Conservation (phyloP, 2,113 vertebrate species). For the Theropithecus gelada region DNA sequence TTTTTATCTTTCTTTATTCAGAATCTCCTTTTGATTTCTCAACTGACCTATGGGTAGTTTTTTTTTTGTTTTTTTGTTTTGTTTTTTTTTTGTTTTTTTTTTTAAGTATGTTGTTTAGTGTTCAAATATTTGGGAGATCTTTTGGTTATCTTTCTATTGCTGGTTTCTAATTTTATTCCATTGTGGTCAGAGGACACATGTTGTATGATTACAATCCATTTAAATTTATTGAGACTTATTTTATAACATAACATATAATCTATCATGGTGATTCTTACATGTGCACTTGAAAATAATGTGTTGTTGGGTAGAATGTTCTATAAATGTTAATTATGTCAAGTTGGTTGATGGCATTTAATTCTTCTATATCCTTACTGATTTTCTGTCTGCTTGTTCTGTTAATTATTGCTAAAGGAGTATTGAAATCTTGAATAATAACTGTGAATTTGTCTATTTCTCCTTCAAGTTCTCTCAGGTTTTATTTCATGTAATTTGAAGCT, state of each 20-base stretch:
- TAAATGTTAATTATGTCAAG: slow-evolving; percentile 37
- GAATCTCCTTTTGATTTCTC: slow-evolving; percentile 32
- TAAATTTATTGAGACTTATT: background rate
- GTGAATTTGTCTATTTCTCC: background rate
- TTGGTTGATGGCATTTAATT: slow-evolving; percentile 17
- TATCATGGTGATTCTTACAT: background rate
- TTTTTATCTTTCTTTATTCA: slow-evolving; percentile 44
- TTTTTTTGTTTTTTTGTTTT: background rate
- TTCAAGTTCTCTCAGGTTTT: background rate
- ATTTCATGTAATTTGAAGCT: background rate
- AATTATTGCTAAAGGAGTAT: slow-evolving; percentile 26
- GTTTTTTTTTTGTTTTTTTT: background rate
- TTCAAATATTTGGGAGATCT: background rate
- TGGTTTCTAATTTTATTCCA: slow-evolving; percentile 26
- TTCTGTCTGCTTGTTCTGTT: slow-evolving; percentile 50
- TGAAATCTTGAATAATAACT: slow-evolving; percentile 40
- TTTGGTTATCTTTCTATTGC: slow-evolving; percentile 9
- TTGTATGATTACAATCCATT: background rate
- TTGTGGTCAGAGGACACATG: background rate
- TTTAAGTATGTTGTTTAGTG: background rate
- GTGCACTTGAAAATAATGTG: background rate
- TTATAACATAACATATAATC: slow-evolving; percentile 5
- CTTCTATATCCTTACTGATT: slow-evolving; percentile 13
- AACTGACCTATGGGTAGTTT: background rate
- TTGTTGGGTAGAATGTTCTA: background rate